A percentile compares a stretch with the other conserved stretches of the same genome.
Conservation (phyloP, 2,888 invertebrate species). For the Trachelus stipa region DNA sequence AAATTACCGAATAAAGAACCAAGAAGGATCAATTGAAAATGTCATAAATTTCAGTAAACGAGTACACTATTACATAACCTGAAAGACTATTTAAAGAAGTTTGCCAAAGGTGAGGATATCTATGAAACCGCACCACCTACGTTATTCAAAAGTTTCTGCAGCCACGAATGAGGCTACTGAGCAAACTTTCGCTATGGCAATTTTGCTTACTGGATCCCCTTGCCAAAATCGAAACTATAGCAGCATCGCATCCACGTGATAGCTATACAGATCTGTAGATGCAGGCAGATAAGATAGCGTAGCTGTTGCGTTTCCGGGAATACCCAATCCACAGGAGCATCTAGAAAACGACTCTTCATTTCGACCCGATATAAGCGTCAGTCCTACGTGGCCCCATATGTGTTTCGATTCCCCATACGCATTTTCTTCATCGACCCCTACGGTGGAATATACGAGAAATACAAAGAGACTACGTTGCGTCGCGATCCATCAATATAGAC, state of each 20-base stretch:
- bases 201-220: neutral
- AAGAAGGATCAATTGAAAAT: neutral
- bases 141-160: neutral
- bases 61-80: neutral
- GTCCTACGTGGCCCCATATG: slow-evolving; percentile 29
- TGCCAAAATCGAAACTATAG: neutral
- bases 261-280: neutral
- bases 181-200: neutral
- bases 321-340: slow-evolving; percentile 33
- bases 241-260: neutral
- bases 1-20: neutral
- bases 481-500: slow-evolving; percentile 36
- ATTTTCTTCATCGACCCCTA: slow-evolving; percentile 15
- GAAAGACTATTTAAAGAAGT: neutral
- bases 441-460: slow-evolving; percentile 23
- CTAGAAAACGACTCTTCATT: slow-evolving; percentile 40
- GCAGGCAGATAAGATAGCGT: neutral
- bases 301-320: slow-evolving; percentile 25
- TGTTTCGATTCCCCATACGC: slow-evolving; percentile 32
- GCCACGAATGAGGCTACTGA: neutral
- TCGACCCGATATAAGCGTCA: slow-evolving; percentile 30
- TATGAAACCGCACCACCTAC: neutral
- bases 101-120: neutral
- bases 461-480: slow-evolving; percentile 33
- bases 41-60: neutral